Percentiles rank a stretch among this genome's conserved stretches.
Evolutionary conservation across 2,888 invertebrate genomes (phyloP).

Genomic region (Polymixis flavicincta): DNA sequence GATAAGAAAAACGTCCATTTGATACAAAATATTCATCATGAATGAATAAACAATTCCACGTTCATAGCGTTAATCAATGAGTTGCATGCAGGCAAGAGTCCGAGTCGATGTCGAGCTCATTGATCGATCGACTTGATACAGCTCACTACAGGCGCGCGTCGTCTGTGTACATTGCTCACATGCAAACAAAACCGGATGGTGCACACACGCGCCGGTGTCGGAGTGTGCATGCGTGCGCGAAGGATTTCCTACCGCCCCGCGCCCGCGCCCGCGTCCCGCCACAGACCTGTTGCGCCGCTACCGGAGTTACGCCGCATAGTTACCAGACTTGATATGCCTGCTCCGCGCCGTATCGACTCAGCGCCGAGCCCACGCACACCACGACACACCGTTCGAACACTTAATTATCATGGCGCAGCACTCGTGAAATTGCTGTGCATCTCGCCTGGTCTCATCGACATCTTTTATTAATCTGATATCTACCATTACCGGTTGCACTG

Average conservation of each 20-base stretch:
- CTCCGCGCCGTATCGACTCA: constrained; percentile 77
- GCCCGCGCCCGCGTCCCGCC: constrained; percentile 80
- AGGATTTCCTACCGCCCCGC: constrained; percentile 89
- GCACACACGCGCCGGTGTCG: constrained; percentile 76
- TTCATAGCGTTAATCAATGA: constrained; percentile 91
- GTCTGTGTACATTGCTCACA: constrained; percentile 79
- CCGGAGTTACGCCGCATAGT: constrained; percentile 91
- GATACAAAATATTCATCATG: constrained; percentile 88
- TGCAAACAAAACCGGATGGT: constrained; percentile 87
- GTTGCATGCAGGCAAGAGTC: constrained; percentile 89
- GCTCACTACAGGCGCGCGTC: constrained; percentile 78
- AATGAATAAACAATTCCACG: constrained; percentile 90
- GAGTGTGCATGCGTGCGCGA: constrained; percentile 85
- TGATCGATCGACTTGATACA: constrained; percentile 89
- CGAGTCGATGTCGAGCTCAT: constrained; percentile 88
- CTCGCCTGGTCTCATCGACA: constrained; percentile 85
- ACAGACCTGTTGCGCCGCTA: constrained; percentile 90
- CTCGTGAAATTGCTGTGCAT: constrained; percentile 87
- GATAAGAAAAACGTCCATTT: constrained; percentile 81
- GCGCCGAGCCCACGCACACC: constrained; percentile 82
- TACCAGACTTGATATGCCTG: constrained; percentile 89
- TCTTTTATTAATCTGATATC: constrained; percentile 87
- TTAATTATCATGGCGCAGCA: constrained; percentile 87
- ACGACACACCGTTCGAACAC: constrained; percentile 80
- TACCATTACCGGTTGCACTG: constrained; percentile 85